Conservation (phyloP, 2,113 vertebrate species). For the Acinonyx jubatus region DNA sequence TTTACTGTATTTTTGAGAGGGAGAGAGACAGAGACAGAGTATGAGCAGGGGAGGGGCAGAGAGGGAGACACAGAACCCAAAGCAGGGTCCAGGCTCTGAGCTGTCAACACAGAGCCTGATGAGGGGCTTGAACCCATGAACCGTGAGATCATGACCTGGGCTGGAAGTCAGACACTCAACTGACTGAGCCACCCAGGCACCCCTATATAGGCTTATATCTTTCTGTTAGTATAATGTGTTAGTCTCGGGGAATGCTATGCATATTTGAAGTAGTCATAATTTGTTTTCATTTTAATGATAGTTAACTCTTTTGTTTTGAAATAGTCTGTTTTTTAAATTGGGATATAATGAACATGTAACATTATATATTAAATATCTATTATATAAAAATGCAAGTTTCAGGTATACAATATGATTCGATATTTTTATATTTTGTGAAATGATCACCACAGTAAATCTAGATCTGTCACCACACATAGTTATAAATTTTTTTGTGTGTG, state of each 20-base stretch:
- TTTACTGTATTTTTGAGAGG: too few species aligned
- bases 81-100: too few species aligned
- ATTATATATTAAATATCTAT: not conserved
- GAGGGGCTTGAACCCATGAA: too few species aligned
- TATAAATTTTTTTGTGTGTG: not conserved
- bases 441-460: not conserved
- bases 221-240: not conserved
- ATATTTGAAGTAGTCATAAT: slow-evolving; percentile 3
- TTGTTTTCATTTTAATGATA: slow-evolving; percentile 42
- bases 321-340: not conserved
- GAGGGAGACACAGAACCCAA: too few species aligned
- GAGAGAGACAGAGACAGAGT: too few species aligned
- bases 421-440: not conserved
- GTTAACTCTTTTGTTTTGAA: not conserved
- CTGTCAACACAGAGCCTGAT: too few species aligned
- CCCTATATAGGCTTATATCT: not conserved
- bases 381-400: not conserved
- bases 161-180: too few species aligned
- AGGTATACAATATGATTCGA: not conserved
- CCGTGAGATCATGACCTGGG: too few species aligned
- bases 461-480: not conserved
- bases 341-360: not conserved
- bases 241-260: slow-evolving; percentile 11
- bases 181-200: too few species aligned
- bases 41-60: too few species aligned